Evolutionary conservation across 2,797 vertebrate species (phyloP).

Genomic region (Ctenochaetus hawaiiensis): DNA sequence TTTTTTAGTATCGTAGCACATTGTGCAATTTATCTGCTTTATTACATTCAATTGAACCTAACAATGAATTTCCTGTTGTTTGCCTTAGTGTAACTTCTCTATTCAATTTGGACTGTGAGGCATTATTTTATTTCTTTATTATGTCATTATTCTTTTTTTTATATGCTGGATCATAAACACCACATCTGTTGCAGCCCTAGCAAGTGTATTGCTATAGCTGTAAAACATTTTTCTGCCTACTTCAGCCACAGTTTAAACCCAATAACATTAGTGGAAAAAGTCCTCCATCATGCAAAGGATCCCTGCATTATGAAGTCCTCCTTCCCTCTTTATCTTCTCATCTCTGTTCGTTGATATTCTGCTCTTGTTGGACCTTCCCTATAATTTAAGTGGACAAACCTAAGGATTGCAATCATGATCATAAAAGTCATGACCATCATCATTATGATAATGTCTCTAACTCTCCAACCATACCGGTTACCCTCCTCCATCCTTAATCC

Average conservation of each 20-base stretch:
- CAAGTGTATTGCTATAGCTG: neutral
- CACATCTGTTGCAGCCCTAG: slow-evolving; percentile 19
- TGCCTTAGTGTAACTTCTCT: neutral
- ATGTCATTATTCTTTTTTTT: slow-evolving; percentile 24
- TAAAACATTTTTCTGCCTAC: slow-evolving; percentile 4
- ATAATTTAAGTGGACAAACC: slow-evolving; percentile 39
- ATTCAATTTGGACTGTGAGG: slow-evolving; percentile 5
- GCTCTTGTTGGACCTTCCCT: slow-evolving; percentile 3
- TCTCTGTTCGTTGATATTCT: slow-evolving; percentile 1
- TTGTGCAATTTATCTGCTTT: slow-evolving; percentile 39
- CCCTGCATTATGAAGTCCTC: no score
- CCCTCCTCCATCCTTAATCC: neutral
- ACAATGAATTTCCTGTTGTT: slow-evolving; percentile 32
- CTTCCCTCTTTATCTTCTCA: neutral
- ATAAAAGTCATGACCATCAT: slow-evolving; percentile 6
- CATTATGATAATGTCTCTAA: slow-evolving; percentile 38
- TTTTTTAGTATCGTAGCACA: slow-evolving; percentile 44
- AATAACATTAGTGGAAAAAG: no score
- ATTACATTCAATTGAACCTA: slow-evolving; percentile 42
- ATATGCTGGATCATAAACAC: slow-evolving; percentile 33
- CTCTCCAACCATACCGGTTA: slow-evolving; percentile 1
- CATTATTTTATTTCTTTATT: slow-evolving; percentile 24
- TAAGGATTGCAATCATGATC: slow-evolving; percentile 10
- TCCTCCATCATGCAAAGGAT: no score
- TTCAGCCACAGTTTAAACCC: neutral